phyloP scores from a whole-genome alignment of 2,888 invertebrate genomes.

The Aleiodes leptofemur region DNA sequence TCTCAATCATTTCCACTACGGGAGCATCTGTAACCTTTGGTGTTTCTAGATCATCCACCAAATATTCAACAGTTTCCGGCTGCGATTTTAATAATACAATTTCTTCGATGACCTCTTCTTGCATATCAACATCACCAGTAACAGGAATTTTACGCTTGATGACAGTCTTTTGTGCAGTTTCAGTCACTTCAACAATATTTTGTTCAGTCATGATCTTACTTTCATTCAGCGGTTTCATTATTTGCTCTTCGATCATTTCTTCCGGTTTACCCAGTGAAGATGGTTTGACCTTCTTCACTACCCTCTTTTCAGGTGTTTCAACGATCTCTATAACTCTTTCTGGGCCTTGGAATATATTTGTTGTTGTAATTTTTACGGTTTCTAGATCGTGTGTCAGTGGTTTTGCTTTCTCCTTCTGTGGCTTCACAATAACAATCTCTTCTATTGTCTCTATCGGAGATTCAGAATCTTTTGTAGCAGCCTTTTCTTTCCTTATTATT shows the following conservation, averaged over 20 bases:
- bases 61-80: slow-evolving; percentile 55
- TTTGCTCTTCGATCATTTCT: slow-evolving; percentile 58
- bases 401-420: slow-evolving; percentile 60
- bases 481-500: slow-evolving; percentile 69
- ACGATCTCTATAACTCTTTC: slow-evolving; percentile 71
- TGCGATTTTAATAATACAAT: slow-evolving; percentile 57
- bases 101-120: slow-evolving; percentile 61
- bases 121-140: slow-evolving; percentile 55
- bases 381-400: slow-evolving; percentile 59
- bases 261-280: slow-evolving; percentile 53
- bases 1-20: slow-evolving; percentile 63
- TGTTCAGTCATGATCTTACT: slow-evolving; percentile 67
- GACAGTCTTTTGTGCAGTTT: slow-evolving; percentile 61
- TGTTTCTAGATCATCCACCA: slow-evolving; percentile 70
- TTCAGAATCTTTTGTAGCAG: slow-evolving; percentile 54
- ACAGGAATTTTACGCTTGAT: slow-evolving; percentile 58
- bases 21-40: slow-evolving; percentile 63
- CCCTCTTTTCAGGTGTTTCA: slow-evolving; percentile 70
- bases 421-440: slow-evolving; percentile 61
- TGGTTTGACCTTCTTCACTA: slow-evolving; percentile 68
- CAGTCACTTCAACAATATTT: slow-evolving; percentile 58
- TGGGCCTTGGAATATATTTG: slow-evolving; percentile 54
- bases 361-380: slow-evolving; percentile 56
- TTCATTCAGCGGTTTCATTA: slow-evolving; percentile 60
- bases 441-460: slow-evolving; percentile 62